Conservation (phyloP, 1,140 invertebrate genomes). For the Leptopilina clavipes region DNA sequence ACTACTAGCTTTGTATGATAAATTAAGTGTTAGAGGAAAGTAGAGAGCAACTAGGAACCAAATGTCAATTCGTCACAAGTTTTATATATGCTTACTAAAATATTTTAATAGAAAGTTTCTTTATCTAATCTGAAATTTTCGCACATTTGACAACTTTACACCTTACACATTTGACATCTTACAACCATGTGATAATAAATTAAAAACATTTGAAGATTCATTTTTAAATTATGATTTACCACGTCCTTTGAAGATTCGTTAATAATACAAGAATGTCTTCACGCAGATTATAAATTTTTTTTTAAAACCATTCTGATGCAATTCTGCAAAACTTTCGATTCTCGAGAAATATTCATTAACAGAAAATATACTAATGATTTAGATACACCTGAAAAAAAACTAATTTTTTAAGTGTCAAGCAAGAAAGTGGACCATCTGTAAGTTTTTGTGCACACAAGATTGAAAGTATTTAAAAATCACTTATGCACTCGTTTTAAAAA, state of each 20-base stretch:
- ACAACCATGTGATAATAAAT: no score
- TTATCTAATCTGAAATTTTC: no score
- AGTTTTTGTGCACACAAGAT: background rate
- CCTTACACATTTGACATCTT: no score
- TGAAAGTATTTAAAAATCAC: background rate
- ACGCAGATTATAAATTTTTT: background rate
- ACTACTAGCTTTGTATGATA: no score
- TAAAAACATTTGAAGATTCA: no score
- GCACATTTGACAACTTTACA: no score
- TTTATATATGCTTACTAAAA: no score
- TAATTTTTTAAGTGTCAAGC: background rate
- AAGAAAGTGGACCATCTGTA: background rate
- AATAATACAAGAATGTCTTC: background rate
- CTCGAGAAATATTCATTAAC: background rate
- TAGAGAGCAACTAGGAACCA: no score
- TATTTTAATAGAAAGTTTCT: no score
- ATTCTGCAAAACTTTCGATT: background rate
- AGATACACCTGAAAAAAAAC: background rate
- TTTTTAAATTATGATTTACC: no score
- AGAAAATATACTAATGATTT: background rate
- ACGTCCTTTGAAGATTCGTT: background rate
- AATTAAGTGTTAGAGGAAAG: no score
- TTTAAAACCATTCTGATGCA: background rate
- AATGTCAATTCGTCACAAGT: no score
- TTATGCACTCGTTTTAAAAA: background rate